Conservation (phyloP, 2,113 vertebrate species). For the Acrocephalus kingi region DNA sequence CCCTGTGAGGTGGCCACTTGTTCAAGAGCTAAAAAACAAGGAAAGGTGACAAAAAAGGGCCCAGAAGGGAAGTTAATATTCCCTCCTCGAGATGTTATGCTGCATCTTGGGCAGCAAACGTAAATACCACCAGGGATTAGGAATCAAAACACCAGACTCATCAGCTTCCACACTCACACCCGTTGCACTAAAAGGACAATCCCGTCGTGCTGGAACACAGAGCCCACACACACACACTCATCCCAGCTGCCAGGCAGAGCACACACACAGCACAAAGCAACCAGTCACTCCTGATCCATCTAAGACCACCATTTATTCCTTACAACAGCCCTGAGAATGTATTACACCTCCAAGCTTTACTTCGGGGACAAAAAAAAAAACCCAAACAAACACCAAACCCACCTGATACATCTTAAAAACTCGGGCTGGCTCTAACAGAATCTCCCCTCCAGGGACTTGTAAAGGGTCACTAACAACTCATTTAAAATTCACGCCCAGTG, state of each 20-base stretch:
- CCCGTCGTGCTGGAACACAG: neutral
- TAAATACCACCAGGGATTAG: neutral
- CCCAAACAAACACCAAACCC: neutral
- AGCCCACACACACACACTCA: conserved; percentile 24
- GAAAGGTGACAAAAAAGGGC: neutral
- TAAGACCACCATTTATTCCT: neutral
- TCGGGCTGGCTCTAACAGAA: neutral
- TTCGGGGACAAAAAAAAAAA: neutral
- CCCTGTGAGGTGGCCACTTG: neutral
- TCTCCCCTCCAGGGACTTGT: neutral
- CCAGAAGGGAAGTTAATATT: neutral
- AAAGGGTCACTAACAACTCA: neutral
- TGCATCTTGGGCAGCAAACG: neutral
- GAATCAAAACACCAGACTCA: conserved; percentile 23
- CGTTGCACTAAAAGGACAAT: conserved; percentile 48
- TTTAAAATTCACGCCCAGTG: neutral
- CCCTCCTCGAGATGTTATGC: neutral
- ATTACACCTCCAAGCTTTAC: neutral
- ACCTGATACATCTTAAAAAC: neutral
- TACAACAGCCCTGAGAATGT: neutral
- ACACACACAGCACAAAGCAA: neutral
- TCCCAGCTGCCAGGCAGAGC: conserved; percentile 36
- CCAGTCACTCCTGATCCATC: neutral
- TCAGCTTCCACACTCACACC: neutral
- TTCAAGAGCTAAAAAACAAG: neutral